phyloP scores from a whole-genome alignment of 2,797 vertebrate species.

The Telmatherina bonti region DNA sequence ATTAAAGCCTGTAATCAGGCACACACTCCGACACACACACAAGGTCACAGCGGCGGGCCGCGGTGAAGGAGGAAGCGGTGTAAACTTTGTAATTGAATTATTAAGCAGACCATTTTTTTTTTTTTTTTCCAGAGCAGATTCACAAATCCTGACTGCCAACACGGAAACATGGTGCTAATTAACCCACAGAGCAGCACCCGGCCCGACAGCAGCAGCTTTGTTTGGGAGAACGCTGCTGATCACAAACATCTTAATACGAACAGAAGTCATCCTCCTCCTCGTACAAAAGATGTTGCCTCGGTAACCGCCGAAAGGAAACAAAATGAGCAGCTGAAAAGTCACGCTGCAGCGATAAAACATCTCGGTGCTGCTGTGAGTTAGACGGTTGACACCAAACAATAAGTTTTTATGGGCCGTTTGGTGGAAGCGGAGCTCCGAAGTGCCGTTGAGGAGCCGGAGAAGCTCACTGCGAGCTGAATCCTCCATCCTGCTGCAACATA shows the following conservation, averaged over 20 bases:
- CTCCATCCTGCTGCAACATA: neutral
- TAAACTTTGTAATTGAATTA: slow-evolving; percentile 68
- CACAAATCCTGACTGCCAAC: slow-evolving; percentile 39
- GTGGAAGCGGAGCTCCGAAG: slow-evolving; percentile 15
- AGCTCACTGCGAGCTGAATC: slow-evolving; percentile 5
- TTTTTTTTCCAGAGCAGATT: slow-evolving; percentile 45
- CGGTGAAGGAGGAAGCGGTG: slow-evolving; percentile 25
- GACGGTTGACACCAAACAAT: slow-evolving; percentile 44
- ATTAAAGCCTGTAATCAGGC: slow-evolving; percentile 24
- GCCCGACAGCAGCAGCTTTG: slow-evolving; percentile 52
- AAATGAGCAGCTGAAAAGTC: slow-evolving; percentile 23
- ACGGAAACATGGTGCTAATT: slow-evolving; percentile 48
- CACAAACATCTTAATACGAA: slow-evolving; percentile 49
- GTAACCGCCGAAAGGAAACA: slow-evolving; percentile 43
- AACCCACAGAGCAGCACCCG: slow-evolving; percentile 33
- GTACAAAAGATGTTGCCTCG: slow-evolving; percentile 60
- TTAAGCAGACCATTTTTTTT: slow-evolving; percentile 50
- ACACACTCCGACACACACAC: slow-evolving; percentile 16
- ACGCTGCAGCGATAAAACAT: neutral
- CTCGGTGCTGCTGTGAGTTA: slow-evolving; percentile 21
- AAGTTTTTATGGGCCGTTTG: slow-evolving; percentile 38
- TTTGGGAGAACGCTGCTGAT: slow-evolving; percentile 38
- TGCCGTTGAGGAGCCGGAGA: slow-evolving; percentile 28
- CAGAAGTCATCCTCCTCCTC: slow-evolving; percentile 38
- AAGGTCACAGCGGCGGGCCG: slow-evolving; percentile 31